Evolutionary conservation across 2,797 vertebrate genomes (phyloP).

Genomic region (Clarias pachynema): DNA sequence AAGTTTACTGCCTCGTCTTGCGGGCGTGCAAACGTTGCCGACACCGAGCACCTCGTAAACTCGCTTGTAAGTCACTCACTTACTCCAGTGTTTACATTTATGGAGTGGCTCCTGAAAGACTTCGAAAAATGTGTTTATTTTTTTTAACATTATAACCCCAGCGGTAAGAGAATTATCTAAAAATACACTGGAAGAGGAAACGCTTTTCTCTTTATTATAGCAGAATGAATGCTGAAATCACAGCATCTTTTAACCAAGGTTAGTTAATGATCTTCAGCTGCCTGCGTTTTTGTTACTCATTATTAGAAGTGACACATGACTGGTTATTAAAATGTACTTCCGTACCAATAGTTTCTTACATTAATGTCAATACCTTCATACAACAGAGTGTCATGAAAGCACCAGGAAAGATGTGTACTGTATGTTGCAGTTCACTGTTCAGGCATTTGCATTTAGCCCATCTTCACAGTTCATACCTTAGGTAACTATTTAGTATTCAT

Average conservation of each 20-base stretch:
- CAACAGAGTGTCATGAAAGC: no score
- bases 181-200: neutral
- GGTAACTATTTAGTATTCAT: no score
- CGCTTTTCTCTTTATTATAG: neutral
- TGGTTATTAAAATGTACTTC: neutral
- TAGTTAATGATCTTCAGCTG: neutral
- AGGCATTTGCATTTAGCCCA: no score
- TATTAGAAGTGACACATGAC: neutral
- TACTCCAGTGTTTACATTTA: neutral
- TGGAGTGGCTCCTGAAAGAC: neutral
- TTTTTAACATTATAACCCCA: neutral
- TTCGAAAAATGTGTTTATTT: neutral
- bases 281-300: neutral
- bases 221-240: neutral
- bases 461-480: no score
- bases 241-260: neutral
- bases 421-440: no score
- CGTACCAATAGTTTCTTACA: neutral
- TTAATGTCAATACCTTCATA: neutral
- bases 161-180: neutral
- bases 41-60: conserved; percentile 19
- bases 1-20: neutral
- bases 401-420: no score
- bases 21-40: neutral
- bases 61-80: conserved; percentile 12